Evolutionary conservation across 2,797 vertebrate genomes (phyloP), one percentile per base, ranked within the genome.

Genomic region (Peromyscus attwateri): DNA sequence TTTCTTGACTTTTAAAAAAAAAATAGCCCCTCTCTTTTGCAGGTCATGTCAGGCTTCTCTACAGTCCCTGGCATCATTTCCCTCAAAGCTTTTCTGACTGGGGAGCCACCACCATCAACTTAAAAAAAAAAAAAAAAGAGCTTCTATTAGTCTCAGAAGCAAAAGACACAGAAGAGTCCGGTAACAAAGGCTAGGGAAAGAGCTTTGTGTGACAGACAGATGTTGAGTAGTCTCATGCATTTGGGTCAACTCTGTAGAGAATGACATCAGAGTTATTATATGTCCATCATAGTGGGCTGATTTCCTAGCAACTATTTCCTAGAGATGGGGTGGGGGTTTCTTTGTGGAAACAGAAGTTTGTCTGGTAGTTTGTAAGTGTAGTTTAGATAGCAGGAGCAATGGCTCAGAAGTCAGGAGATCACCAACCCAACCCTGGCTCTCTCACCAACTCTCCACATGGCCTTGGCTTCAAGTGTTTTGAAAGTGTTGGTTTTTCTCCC

Each of bases 1-100:
- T 95, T 94, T 96, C 64, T 92, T 94, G 66, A 55, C 87, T 94
- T 79, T 79, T 49, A 96, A 95, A 97, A 96, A 96, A 95, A 97
- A 98, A 97, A 92, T 87, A 97, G 82, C 25, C 46, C 71, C 77
- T 95, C 80, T 97, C 64, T 68, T 97, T 87, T 79, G 70, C 91
- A 93, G 84, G 84, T 92, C 43, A 0, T 68, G 52, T 17, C 64
- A 64, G 84, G 29, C 71, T 93, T 96, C 84, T 95, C 91, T 94
- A 25, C 57, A 91, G 87, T 88, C n/a, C 9, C 55, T 89, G 89
- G 80, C 9, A 85, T 89, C 60, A 68, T 94, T 88, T 94, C 77
- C 37, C 66, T 82, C 73, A 96, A 96, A 97, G 52, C 85, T 87
- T 91, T 95, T 79, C 80, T 46, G 66, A 88, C 49, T 81, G 17